Base-by-base conservation (phyloP, 92 coral and sea anemone genomes). In the Zoanthus sociatus region DNA sequence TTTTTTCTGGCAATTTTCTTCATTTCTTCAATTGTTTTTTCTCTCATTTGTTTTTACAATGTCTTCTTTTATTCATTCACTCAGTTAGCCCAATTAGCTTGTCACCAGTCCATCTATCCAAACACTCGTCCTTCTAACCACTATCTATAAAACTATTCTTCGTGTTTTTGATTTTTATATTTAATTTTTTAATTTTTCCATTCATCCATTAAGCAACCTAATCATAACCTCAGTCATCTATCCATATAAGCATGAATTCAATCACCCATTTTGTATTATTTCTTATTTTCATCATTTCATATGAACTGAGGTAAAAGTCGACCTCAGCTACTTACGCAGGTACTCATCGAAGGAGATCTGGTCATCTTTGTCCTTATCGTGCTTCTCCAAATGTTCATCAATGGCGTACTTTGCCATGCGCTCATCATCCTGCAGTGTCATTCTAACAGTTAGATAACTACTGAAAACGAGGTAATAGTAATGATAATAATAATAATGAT, bases 331-430 rank as follows among this genome's bases (percentile, higher is more conserved):
- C 95, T 90, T 87, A 92, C 98, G 92, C 51, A 94, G 87, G 71
- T 88, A 96, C 84, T 96, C 99, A 15, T 94, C 92, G 85, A 94
- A 94, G 21, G 99, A 96, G 53, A 96, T 91, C 71, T 90, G 87
- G 2, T 96, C 99, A 72, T 96, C 99, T 71, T 95, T 96, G 89
- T 96, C 94, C 14, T 94, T 86, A 66, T 96, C 99, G 92, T 95
- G 91, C 78, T 96, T 96, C 78, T 93, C 90, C 26, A 96, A 91
- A 37, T 94, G 90, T 63, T 96, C 98, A 60, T 91, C 92, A 42
- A 94, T 91, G 18, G 92, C 92, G 67, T 83, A 91, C 44, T 91
- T 91, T 13, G 98, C 75, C 98, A 94, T 94, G 45, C 95, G 92
- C 33, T 90, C 92, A 76, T 94, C 92, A 86, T 94, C 98, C 98